Base-by-base conservation (phyloP, 1,140 invertebrate genomes). In the Pseudomyrmex gracilis region DNA sequence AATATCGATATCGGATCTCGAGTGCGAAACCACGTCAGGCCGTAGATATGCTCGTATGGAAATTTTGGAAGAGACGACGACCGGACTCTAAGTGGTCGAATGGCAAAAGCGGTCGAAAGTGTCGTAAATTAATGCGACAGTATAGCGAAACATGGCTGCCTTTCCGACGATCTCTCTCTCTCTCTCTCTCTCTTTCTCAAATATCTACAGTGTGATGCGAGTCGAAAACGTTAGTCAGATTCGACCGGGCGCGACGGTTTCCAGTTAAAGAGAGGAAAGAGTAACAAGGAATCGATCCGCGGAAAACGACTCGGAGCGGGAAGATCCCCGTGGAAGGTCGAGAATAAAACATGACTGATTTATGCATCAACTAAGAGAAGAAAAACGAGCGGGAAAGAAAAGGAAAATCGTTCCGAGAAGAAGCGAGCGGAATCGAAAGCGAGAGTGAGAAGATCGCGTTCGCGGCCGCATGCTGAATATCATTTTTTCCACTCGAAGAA, bases 291-390 rank as follows among this genome's bases (percentile, higher is more conserved):
- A 85, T 90, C 78, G 87, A 88, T 89, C 64, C 74, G 43, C 70
- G 71, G 82, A 74, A 90, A 87, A 88, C 87, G 87, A 78, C 71
- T 90, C 74, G 88, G 88, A 78, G 89, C 68, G 55, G 43, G 53
- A 71, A 73, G 58, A 85, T 90, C 78, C 47, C 77, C 74, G 82
- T 61, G 77, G 77, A 64, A 73, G 80, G 87, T 89, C 73, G 85
- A 80, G 87, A 91, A 90, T 87, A 86, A 84, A 90, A 90, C 85
- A 71, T 67, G 82, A 85, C 87, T 90, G 89, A 91, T 90, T 90
- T 90, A 90, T 87, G 85, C 73, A 60, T n/a, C 61, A 53, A 73
- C 43, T 71, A 17, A 13, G 68, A 51, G 67, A 24, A 24, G 45
- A 12, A 24, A 17, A 20, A 34, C 34, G 34, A 34, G 57, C 13